A percentile compares a stretch with the other conserved stretches of the same genome.
These are phyloP conservation scores for Sminthurinus aureus DNA, from an alignment of 2,888 invertebrate species.

Conservation along the genomic window DNA sequence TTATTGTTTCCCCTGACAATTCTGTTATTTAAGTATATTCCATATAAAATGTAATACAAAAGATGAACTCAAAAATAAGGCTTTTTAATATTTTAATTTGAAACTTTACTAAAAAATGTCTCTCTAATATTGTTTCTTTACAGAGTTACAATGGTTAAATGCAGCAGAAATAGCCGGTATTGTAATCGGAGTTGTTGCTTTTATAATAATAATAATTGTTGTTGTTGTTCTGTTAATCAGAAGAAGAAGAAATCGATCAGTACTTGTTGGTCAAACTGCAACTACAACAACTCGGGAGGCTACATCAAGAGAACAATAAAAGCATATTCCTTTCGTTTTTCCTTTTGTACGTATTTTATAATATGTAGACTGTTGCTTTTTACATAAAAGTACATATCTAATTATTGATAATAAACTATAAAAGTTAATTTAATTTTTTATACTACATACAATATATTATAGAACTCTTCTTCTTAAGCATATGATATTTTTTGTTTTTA, in stretches of 20 bases:
- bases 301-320: constrained; percentile 23
- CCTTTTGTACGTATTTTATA: too few relatives aligned
- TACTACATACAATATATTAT: too few relatives aligned
- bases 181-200: constrained; percentile 49
- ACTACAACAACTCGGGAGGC: constrained; percentile 9
- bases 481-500: too few relatives aligned
- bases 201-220: constrained; percentile 54
- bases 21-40: not conserved
- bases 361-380: too few relatives aligned
- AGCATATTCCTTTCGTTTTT: too few relatives aligned
- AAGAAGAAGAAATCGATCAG: constrained; percentile 46
- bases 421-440: too few relatives aligned
- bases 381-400: too few relatives aligned
- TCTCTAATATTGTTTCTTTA: constrained; percentile 4
- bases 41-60: not conserved
- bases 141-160: constrained; percentile 58
- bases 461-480: too few relatives aligned
- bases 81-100: not conserved
- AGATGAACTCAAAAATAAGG: not conserved
- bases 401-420: too few relatives aligned
- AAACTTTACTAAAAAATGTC: not conserved
- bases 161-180: constrained; percentile 59
- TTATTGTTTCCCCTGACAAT: not conserved
- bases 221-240: constrained; percentile 46
- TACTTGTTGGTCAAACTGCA: constrained; percentile 39